Evolutionary conservation across 2,888 invertebrate species (phyloP).

Genomic region (Acanthosoma haemorrhoidale): DNA sequence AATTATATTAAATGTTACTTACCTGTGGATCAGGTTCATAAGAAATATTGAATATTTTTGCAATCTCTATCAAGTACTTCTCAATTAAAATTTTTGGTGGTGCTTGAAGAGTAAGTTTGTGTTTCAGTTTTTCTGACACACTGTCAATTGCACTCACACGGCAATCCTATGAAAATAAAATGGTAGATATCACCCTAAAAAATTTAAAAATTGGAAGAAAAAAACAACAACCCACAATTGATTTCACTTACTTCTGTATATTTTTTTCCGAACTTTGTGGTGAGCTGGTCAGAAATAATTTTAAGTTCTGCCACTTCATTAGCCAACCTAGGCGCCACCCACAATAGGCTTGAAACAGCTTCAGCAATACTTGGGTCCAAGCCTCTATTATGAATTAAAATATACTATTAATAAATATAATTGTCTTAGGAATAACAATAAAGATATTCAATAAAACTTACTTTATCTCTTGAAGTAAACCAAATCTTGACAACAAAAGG

Average conservation of each 20-base stretch:
- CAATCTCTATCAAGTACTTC: constrained; percentile 90
- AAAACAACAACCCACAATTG: neutral
- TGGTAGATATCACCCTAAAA: neutral
- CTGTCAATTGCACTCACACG: constrained; percentile 72
- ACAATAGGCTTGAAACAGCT: constrained; percentile 90
- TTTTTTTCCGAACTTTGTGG: constrained; percentile 87
- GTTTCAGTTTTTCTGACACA: constrained; percentile 84
- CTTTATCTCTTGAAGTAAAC: constrained; percentile 94
- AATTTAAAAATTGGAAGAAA: neutral
- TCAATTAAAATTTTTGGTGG: constrained; percentile 94
- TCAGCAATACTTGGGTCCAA: constrained; percentile 93
- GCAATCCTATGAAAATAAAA: constrained; percentile 56
- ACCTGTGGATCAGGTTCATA: constrained; percentile 90
- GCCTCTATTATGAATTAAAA: constrained; percentile 54
- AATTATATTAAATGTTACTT: no score
- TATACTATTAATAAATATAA: neutral
- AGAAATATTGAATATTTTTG: constrained; percentile 87
- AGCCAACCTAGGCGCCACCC: constrained; percentile 92
- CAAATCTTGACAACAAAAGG: constrained; percentile 89
- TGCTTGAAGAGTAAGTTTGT: constrained; percentile 88
- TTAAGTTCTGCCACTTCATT: constrained; percentile 71
- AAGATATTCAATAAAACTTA: constrained; percentile 48
- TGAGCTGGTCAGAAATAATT: constrained; percentile 80
- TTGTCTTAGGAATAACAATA: neutral
- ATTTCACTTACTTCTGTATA: constrained; percentile 63